phyloP scores from a whole-genome alignment of 2,888 invertebrate species.

The Tetragonula carbonaria region DNA sequence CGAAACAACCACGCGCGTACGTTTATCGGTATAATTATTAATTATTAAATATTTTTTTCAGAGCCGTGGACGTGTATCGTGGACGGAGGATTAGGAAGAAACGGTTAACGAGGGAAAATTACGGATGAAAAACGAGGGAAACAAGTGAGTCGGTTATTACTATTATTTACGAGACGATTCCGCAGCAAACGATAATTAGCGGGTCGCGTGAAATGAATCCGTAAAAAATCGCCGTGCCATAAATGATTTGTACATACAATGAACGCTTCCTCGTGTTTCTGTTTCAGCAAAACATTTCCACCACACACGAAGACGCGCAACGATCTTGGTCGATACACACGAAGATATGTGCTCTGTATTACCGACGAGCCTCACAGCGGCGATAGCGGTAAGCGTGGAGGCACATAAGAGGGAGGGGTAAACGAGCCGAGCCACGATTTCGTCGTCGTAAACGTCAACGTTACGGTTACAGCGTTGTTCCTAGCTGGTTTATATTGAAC shows the following conservation, averaged over 20 bases:
- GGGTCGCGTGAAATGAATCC: conserved; percentile 47
- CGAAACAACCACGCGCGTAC: not conserved
- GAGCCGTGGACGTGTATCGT: not conserved
- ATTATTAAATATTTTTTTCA: conserved; percentile 21
- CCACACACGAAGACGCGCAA: conserved; percentile 62
- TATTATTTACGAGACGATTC: conserved; percentile 16
- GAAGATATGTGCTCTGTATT: conserved; percentile 74
- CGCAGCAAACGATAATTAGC: conserved; percentile 39
- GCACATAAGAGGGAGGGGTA: conserved; percentile 75
- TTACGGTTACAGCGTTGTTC: conserved; percentile 84
- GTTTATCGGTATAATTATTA: not conserved
- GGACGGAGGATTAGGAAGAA: not conserved
- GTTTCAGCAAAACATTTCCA: conserved; percentile 43
- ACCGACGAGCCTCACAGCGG: conserved; percentile 75
- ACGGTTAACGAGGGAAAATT: not conserved
- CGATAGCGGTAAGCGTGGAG: conserved; percentile 70
- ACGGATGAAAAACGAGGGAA: not conserved
- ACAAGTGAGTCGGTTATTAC: not conserved
- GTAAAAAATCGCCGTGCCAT: conserved; percentile 33
- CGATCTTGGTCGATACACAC: conserved; percentile 72
- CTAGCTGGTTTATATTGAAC: conserved; percentile 84
- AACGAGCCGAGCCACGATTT: conserved; percentile 84
- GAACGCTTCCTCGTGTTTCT: conserved; percentile 43
- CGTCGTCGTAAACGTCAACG: conserved; percentile 84
- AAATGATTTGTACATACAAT: conserved; percentile 44